phyloP scores from a whole-genome alignment of 1,140 invertebrate species.

The Cecropterus lyciades region DNA sequence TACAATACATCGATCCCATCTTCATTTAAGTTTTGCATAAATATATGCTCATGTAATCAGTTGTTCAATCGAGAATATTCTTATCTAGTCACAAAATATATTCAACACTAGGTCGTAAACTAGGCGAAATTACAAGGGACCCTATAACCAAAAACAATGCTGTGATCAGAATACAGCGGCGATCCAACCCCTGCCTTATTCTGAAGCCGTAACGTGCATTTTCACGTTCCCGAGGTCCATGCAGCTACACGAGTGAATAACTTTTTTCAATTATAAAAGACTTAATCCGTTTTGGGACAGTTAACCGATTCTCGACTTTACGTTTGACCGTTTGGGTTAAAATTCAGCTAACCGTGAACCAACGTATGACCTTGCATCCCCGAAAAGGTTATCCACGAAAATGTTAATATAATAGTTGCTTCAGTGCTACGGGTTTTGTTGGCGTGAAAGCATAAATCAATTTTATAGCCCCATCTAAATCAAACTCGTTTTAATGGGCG shows the following conservation, averaged over 20 bases:
- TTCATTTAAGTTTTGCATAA: conserved; percentile 13
- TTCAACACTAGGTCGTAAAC: conserved; percentile 69
- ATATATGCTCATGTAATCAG: conserved; percentile 22
- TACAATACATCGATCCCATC: neutral
- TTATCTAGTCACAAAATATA: conserved; percentile 40
- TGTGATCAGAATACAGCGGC: conserved; percentile 42
- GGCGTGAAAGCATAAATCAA: conserved; percentile 84
- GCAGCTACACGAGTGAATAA: conserved; percentile 74
- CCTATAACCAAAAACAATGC: conserved; percentile 76
- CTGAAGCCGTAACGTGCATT: conserved; percentile 48
- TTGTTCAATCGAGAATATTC: conserved; percentile 29
- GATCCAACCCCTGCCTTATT: conserved; percentile 47
- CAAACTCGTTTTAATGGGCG: conserved; percentile 85
- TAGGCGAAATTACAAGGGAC: conserved; percentile 71
- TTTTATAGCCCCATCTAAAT: conserved; percentile 85
- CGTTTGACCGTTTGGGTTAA: conserved; percentile 23
- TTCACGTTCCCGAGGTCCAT: conserved; percentile 50
- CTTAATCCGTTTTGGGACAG: conserved; percentile 51
- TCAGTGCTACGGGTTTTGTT: conserved; percentile 82
- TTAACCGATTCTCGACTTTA: conserved; percentile 41
- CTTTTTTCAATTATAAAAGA: conserved; percentile 79
- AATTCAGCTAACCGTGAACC: conserved; percentile 35
- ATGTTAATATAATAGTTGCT: conserved; percentile 84
- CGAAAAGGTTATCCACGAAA: conserved; percentile 81
- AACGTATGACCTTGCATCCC: conserved; percentile 66